Base-by-base conservation (phyloP, 2,888 invertebrate genomes). In the Microplitis manilae region DNA sequence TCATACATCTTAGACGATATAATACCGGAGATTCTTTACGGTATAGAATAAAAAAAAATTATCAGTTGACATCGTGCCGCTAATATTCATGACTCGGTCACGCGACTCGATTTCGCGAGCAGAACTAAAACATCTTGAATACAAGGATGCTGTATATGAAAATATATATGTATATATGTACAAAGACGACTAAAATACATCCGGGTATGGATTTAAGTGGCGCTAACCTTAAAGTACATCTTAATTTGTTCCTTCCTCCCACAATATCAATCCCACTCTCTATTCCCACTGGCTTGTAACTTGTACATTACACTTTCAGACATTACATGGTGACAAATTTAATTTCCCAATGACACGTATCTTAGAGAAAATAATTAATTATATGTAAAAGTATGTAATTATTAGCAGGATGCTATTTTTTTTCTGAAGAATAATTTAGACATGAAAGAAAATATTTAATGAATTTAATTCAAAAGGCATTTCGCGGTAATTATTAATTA, bases 151-250 rank as follows among this genome's bases (percentile, higher is more conserved):
- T 30, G 30, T 30, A 30, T 30, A 30, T 30, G 30, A 30, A 30
- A 30, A 30, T 30, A 30, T 30, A 30, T 30, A 30, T 30, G 4
- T 4, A 30, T 30, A 30, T 30, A 30, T 13, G 50, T 50, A 50
- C 50, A 50, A 50, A 13, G 50, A 50, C 8, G 13, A 50, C 8
- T 50, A 50, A 50, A 50, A 50, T 13, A 50, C 78, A 83, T 84
- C 83, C 82, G 85, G 84, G 82, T 73, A 17, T 38, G 41, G 15
- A 15, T 39, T 9, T 9, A 30, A 9, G 30, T 72, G 64, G 39
- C 40, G 62, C 40, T 65, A 65, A 73, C 73, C 67, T 73, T 67
- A 73, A 17, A 41, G 65, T 41, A 73, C 73, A 41, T 73, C 73
- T 73, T 73, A 50, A 73, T 77, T 61, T 60, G 71, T 73, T 20